Base-by-base conservation (phyloP, 2,797 vertebrate genomes). In the Tadarida brasiliensis region DNA sequence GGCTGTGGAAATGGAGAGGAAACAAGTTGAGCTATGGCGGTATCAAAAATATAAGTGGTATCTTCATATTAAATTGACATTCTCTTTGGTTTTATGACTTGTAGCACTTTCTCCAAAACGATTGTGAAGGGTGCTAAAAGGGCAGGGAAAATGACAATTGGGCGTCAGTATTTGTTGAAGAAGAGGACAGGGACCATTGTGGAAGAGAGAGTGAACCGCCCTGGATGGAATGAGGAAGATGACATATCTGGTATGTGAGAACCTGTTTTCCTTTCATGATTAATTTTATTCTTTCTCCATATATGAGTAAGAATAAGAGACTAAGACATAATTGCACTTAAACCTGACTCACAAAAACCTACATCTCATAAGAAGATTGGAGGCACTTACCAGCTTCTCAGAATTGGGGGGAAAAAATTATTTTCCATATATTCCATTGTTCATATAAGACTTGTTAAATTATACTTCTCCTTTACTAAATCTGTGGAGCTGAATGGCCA, bases 101-200 rank as follows among this genome's bases (percentile, higher is more conserved):
- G 0, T 93, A 99, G 99, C 97, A 99, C 99, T 0, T 98, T 99
- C 95, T 99, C 99, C 86, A 99, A 99, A 98, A 99, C 99, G 68
- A 99, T 99, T 92, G 99, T 99, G 85, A 99, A 99, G 98, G 99
- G 99, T 96, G 99, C 99, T 30, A 99, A 99, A 97, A 99, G 98
- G 96, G 99, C 99, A 12, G 99, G 99, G 54, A 99, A 99, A 98
- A 99, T 99, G 99, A 99, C 99, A 63, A 99, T 99, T 98, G 99
- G 99, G 20, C 99, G 99, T 0, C 99, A 99, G 49, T 98, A 99
- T 96, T 98, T 99, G 3, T 73, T 99, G 83, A 99, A 99, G 98
- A 99, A 99, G 98, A 99, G 98, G 80, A 98, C 98, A 5, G 92
- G 98, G 90, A 99, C 98, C 2, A 98, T 99, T 94, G 95, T 98